These are phyloP conservation scores for Rhinogobio ventralis DNA, from an alignment of 2,797 vertebrate species.

Conservation along the genomic window DNA sequence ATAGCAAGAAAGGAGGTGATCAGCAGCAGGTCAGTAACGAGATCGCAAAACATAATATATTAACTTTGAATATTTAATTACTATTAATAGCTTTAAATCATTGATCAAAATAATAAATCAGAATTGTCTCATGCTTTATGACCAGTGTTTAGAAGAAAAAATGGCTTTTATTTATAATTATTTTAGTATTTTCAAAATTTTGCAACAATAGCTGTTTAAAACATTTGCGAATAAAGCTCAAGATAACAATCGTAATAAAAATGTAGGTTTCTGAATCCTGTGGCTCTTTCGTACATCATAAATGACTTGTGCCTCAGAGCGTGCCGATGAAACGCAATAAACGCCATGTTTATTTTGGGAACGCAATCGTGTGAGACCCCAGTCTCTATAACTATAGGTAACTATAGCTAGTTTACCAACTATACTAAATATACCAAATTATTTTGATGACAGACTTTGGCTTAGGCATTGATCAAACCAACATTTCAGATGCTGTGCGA, in stretches of 20 bases:
- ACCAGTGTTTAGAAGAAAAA: background rate
- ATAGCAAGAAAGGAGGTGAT: conserved; percentile 98
- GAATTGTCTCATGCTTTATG: background rate
- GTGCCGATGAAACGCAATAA: background rate
- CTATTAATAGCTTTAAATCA: background rate
- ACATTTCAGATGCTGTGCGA: background rate
- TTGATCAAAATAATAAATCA: background rate
- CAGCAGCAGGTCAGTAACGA: conserved; percentile 77
- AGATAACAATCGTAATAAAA: background rate
- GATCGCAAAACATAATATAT: background rate
- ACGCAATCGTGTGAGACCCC: background rate
- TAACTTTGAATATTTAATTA: background rate
- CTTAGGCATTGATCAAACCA: background rate
- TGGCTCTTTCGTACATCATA: background rate
- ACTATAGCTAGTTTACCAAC: too few species aligned
- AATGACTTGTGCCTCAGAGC: background rate
- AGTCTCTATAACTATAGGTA: too few species aligned
- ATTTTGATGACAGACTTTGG: background rate
- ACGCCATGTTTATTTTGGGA: background rate
- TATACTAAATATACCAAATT: background rate
- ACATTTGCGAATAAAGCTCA: background rate
- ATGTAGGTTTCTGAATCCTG: background rate
- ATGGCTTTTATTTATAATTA: background rate
- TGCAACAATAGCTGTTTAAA: background rate
- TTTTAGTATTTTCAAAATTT: background rate